Evolutionary conservation across 2,888 invertebrate species (phyloP).

Genomic region (Tipula helvola): DNA sequence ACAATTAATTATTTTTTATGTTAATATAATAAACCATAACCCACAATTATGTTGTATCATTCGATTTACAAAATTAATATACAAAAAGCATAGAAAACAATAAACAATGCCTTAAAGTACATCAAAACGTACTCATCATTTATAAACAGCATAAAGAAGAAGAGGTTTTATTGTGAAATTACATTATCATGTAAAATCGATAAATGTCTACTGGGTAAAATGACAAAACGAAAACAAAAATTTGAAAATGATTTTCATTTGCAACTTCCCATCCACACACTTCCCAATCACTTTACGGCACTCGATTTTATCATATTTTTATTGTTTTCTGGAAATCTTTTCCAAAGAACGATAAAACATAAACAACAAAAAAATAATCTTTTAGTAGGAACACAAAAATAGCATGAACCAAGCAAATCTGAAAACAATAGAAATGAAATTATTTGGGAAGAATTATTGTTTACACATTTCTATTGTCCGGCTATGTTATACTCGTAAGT

Average conservation of each 20-base stretch:
- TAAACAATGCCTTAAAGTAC: not conserved
- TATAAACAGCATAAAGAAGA: not conserved
- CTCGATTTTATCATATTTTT: not conserved
- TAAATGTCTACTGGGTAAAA: not conserved
- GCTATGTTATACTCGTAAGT: not conserved
- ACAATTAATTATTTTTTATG: too few relatives aligned
- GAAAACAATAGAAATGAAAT: not conserved
- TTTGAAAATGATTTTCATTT: not conserved
- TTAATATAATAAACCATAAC: not conserved
- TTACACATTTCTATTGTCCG: not conserved
- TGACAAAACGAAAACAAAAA: not conserved
- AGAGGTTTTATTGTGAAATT: not conserved
- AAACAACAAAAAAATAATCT: not conserved
- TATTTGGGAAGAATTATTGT: not conserved
- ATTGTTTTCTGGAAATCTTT: not conserved
- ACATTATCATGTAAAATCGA: not conserved
- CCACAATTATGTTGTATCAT: not conserved
- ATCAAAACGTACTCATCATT: not conserved
- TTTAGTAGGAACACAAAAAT: not conserved
- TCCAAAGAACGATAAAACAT: not conserved
- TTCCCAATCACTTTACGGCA: not conserved
- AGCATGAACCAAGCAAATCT: not conserved
- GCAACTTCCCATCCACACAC: not conserved
- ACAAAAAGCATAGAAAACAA: not conserved
- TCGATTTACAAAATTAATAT: not conserved